Conservation (phyloP, 2,797 vertebrate species). For the Myotis pilosus region DNA sequence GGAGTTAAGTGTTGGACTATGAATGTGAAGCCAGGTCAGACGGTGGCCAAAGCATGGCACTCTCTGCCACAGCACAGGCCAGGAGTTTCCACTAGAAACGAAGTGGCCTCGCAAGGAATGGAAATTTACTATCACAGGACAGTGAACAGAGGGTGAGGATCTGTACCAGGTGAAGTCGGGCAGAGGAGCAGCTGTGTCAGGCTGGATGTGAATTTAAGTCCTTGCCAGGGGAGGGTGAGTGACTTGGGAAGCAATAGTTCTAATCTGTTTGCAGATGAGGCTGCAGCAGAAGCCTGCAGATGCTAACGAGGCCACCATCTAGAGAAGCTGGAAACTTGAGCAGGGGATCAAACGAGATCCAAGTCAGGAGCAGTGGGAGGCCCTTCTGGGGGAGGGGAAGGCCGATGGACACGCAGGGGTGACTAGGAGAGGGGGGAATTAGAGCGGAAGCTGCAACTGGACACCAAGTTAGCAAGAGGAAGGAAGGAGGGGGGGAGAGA, state of each 20-base stretch:
- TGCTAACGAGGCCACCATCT: conserved; percentile 41
- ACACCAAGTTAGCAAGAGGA: neutral
- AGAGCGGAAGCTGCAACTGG: neutral
- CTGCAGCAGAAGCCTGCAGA: neutral
- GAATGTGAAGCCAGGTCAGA: conserved; percentile 26
- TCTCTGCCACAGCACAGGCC: neutral
- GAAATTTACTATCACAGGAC: conserved; percentile 60
- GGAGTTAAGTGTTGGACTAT: conserved; percentile 24
- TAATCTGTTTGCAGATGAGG: conserved; percentile 26
- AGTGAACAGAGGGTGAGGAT: conserved; percentile 16
- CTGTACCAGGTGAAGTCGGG: neutral
- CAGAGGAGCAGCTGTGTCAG: neutral
- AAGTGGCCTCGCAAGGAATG: conserved; percentile 12
- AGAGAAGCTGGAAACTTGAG: conserved; percentile 52
- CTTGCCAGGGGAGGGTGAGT: conserved; percentile 14
- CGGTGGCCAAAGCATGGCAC: neutral
- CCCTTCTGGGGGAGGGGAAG: neutral
- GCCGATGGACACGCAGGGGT: neutral
- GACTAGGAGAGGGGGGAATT: neutral
- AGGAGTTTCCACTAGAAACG: conserved; percentile 61
- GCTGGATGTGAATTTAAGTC: conserved; percentile 40
- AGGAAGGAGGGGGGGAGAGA: neutral
- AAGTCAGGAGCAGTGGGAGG: conserved; percentile 17
- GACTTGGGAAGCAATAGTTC: neutral
- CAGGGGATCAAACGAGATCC: conserved; percentile 57